These are phyloP conservation scores for Pseudorhombus dupliciocellatus DNA, from an alignment of 2,113 vertebrate species.

Conservation along the genomic window DNA sequence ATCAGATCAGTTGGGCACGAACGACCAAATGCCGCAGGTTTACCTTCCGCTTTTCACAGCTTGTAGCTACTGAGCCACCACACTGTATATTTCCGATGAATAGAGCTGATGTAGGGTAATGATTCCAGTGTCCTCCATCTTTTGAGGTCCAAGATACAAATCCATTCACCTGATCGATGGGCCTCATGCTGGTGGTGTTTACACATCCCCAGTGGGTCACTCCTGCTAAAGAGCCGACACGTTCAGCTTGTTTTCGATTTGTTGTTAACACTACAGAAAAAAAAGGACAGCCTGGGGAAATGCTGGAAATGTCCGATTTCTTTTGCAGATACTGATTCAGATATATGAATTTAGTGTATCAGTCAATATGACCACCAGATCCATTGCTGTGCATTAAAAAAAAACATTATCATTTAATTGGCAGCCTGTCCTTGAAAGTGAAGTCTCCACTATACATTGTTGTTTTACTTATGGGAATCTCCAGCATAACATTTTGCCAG, in stretches of 20 bases:
- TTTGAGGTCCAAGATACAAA: conserved; percentile 64
- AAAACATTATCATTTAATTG: no score
- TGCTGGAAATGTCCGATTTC: background rate
- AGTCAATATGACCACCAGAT: no score
- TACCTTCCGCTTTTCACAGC: conserved; percentile 25
- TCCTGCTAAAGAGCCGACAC: conserved; percentile 54
- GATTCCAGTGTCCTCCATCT: conserved; percentile 55
- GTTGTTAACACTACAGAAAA: background rate
- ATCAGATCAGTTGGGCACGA: conserved; percentile 45
- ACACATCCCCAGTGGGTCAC: conserved; percentile 56
- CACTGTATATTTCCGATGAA: conserved; percentile 51
- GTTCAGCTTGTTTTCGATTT: conserved; percentile 28
- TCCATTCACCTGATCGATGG: conserved; percentile 62
- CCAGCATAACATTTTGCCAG: no score
- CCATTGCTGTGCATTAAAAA: background rate
- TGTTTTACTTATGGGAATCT: no score
- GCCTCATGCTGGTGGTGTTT: conserved; percentile 56
- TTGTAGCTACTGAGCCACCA: background rate
- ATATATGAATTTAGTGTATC: background rate
- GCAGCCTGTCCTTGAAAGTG: no score
- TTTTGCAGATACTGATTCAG: no score
- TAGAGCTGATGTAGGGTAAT: conserved; percentile 53
- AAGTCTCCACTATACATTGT: no score
- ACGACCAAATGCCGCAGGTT: conserved; percentile 37
- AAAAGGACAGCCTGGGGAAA: background rate